Percentiles rank a stretch among this genome's conserved stretches.
These are phyloP conservation scores for Falco novaeseelandiae DNA, from an alignment of 2,797 vertebrate genomes.

Conservation along the genomic window DNA sequence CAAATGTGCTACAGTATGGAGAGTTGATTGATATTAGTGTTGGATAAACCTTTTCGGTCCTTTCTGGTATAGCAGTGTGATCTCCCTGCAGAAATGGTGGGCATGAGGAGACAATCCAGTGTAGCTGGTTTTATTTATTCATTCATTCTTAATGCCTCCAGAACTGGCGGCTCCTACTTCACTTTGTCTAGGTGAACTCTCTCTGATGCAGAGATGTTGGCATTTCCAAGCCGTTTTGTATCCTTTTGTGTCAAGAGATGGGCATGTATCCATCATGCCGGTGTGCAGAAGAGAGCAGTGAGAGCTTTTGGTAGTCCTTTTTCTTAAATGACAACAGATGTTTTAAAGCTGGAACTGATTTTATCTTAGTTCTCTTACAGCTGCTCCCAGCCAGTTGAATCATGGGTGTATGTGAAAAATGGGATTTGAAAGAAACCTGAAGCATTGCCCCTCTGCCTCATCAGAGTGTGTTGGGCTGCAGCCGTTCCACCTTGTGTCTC, in stretches of 20 bases:
- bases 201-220: neutral
- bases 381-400: neutral
- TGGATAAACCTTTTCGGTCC: no score
- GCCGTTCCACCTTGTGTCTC: neutral
- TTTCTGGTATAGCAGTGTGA: neutral
- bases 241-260: neutral
- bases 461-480: neutral
- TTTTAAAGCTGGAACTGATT: neutral
- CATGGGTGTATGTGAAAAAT: neutral
- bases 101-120: neutral
- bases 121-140: no score
- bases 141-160: neutral
- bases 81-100: neutral
- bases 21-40: neutral
- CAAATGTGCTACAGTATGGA: no score
- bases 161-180: neutral
- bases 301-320: neutral
- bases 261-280: accelerated
- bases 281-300: neutral
- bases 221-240: neutral
- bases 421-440: neutral
- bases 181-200: neutral
- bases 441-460: neutral
- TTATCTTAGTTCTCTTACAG: neutral
- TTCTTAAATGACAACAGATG: neutral